Conservation (phyloP, 2,113 vertebrate species). For the Erythrolamprus reginae region DNA sequence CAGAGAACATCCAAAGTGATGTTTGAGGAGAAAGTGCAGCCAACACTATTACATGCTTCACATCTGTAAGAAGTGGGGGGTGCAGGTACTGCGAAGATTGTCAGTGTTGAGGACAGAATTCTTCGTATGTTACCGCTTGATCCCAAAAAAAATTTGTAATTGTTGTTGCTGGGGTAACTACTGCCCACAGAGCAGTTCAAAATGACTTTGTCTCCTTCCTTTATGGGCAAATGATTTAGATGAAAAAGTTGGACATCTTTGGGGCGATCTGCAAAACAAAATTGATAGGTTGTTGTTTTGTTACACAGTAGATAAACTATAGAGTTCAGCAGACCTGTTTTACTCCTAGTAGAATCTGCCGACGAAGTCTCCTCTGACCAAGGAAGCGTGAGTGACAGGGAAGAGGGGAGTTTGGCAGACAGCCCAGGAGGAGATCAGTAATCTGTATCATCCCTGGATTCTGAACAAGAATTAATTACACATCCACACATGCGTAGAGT, state of each 20-base stretch:
- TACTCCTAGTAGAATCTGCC: too few species aligned
- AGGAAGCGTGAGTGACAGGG: too few species aligned
- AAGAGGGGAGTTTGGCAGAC: too few species aligned
- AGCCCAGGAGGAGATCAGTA: too few species aligned
- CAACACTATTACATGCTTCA: background rate
- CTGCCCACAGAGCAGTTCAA: background rate
- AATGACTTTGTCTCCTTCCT: background rate
- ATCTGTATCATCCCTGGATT: too few species aligned
- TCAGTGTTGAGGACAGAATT: fast-evolving
- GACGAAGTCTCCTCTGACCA: too few species aligned
- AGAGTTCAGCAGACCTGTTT: too few species aligned
- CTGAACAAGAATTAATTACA: too few species aligned
- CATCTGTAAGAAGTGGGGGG: background rate
- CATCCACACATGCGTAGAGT: too few species aligned
- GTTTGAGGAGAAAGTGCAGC: background rate
- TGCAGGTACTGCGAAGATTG: background rate
- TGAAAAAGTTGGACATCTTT: background rate
- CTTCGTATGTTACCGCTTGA: fast-evolving
- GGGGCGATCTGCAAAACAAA: background rate
- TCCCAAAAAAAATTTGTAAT: background rate
- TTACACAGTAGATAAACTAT: background rate
- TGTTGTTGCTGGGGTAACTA: background rate
- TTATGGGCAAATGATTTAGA: background rate
- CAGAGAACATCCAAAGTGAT: background rate
- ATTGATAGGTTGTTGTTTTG: background rate